phyloP scores from a whole-genome alignment of 2,113 vertebrate species.

The Bos indicus region DNA sequence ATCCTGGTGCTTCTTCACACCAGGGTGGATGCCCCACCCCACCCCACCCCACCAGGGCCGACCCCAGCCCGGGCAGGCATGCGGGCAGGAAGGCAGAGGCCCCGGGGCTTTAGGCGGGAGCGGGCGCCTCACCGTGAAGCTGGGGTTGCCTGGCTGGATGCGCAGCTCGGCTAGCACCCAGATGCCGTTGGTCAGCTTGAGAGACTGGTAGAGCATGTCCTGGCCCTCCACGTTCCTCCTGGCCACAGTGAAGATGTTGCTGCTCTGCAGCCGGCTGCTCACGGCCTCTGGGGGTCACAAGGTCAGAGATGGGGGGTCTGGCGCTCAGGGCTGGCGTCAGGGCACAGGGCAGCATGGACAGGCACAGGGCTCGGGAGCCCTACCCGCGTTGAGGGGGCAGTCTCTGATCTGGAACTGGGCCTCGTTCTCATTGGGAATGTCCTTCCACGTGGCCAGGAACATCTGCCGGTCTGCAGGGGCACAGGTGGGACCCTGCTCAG shows the following conservation, averaged over 20 bases:
- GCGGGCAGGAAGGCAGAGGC: neutral
- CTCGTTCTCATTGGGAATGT: slow-evolving; percentile 97
- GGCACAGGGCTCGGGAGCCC: neutral
- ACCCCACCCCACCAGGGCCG: neutral
- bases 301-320: neutral
- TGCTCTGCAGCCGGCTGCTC: slow-evolving; percentile 92
- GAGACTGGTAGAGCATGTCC: slow-evolving; percentile 99
- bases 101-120: neutral
- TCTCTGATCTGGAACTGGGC: slow-evolving; percentile 97
- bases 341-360: neutral
- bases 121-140: slow-evolving; percentile 84
- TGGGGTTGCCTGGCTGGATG: slow-evolving; percentile 89
- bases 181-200: slow-evolving; percentile 95
- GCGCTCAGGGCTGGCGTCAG: neutral
- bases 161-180: slow-evolving; percentile 95
- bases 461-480: slow-evolving; percentile 90
- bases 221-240: slow-evolving; percentile 95
- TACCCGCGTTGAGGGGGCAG: slow-evolving; percentile 92
- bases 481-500: neutral
- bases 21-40: neutral
- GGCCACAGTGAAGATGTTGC: slow-evolving; percentile 96
- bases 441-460: slow-evolving; percentile 98
- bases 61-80: neutral
- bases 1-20: neutral
- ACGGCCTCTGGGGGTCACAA: slow-evolving; percentile 82